Percentiles rank a stretch among this genome's conserved stretches.
These are phyloP conservation scores for Pempheris klunzingeri DNA, from an alignment of 2,797 vertebrate species.

Conservation along the genomic window DNA sequence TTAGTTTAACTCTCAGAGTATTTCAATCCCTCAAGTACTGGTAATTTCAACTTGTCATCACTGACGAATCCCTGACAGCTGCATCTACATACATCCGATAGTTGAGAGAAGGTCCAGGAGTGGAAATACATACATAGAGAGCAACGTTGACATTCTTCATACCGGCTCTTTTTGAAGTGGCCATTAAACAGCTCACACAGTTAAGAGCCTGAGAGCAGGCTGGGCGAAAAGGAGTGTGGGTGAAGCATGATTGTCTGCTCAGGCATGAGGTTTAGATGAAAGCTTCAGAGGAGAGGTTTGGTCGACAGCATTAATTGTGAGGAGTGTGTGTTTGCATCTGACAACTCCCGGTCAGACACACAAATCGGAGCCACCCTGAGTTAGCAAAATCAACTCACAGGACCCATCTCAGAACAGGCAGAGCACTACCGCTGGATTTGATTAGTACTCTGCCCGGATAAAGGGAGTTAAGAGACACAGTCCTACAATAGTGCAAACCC, in stretches of 20 bases:
- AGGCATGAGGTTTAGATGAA: slow-evolving; percentile 55
- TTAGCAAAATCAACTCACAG: slow-evolving; percentile 83
- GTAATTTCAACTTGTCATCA: slow-evolving; percentile 11
- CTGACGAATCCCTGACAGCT: slow-evolving; percentile 34
- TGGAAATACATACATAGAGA: slow-evolving; percentile 17
- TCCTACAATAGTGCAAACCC: slow-evolving; percentile 89
- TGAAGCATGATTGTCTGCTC: slow-evolving; percentile 72
- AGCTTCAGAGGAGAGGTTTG: slow-evolving; percentile 63
- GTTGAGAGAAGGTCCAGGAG: slow-evolving; percentile 5
- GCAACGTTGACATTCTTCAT: slow-evolving; percentile 43
- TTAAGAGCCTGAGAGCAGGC: slow-evolving; percentile 35
- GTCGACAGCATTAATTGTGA: slow-evolving; percentile 72
- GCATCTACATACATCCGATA: slow-evolving; percentile 8
- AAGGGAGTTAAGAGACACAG: slow-evolving; percentile 57
- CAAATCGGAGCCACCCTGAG: slow-evolving; percentile 91
- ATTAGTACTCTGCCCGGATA: slow-evolving; percentile 54
- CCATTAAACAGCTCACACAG: slow-evolving; percentile 36
- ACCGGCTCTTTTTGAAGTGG: slow-evolving; percentile 36
- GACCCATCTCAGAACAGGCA: slow-evolving; percentile 51
- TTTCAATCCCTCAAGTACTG: slow-evolving; percentile 16
- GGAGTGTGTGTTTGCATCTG: slow-evolving; percentile 64
- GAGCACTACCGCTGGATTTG: slow-evolving; percentile 38
- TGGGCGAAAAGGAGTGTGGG: slow-evolving; percentile 39
- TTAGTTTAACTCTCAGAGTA: slow-evolving; percentile 27
- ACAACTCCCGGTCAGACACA: slow-evolving; percentile 64